A percentile compares a stretch with the other conserved stretches of the same genome.
These are phyloP conservation scores for Premnoplex brunnescens DNA, from an alignment of 2,797 vertebrate species.

Conservation along the genomic window DNA sequence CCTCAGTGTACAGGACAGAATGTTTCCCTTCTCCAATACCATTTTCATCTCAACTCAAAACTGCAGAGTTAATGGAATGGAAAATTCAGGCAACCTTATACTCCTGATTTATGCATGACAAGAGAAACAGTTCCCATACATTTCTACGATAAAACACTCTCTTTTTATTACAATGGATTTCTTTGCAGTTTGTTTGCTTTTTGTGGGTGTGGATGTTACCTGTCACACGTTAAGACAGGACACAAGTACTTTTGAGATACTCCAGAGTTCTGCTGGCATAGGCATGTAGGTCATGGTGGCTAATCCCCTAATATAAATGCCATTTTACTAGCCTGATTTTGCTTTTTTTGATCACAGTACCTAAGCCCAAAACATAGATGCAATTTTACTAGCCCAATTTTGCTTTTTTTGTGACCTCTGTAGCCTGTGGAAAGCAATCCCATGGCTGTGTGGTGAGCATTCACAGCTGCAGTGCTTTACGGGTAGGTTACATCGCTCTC, in stretches of 20 bases:
- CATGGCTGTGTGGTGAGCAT: rapidly evolving
- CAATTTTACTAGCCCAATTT: background rate
- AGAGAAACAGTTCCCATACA: background rate
- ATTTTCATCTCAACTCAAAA: slow-evolving; percentile 19
- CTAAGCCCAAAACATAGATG: background rate
- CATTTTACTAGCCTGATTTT: background rate
- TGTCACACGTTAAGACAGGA: background rate
- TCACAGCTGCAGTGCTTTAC: background rate
- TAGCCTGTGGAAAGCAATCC: background rate
- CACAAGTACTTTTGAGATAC: slow-evolving; percentile 23
- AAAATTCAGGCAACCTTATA: slow-evolving; percentile 32
- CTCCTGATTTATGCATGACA: slow-evolving; percentile 26
- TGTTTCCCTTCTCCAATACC: background rate
- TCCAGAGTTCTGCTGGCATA: slow-evolving; percentile 8
- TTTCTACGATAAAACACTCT: background rate
- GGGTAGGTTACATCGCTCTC: rapidly evolving
- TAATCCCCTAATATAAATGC: background rate
- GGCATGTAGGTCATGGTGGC: background rate
- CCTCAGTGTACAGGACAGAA: background rate
- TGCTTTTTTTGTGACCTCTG: background rate
- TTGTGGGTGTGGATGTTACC: background rate
- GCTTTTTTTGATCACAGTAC: background rate
- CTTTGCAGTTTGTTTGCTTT: slow-evolving; percentile 8
- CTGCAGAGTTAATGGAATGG: slow-evolving; percentile 4
- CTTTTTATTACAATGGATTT: background rate